These are phyloP conservation scores for Drosophila bocqueti DNA, from an alignment of 1,140 invertebrate genomes.

Conservation along the genomic window DNA sequence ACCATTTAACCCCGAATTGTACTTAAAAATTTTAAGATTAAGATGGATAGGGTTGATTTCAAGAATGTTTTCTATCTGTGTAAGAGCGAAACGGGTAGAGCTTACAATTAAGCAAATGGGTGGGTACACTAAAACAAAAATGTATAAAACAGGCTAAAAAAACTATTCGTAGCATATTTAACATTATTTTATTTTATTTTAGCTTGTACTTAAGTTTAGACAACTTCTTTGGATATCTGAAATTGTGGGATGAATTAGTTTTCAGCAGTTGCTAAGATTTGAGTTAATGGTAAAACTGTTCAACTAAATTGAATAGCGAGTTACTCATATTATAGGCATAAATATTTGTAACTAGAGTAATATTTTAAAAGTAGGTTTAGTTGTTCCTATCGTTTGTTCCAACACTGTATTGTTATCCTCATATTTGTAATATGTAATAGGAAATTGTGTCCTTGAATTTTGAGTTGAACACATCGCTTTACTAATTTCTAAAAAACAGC, in stretches of 20 bases:
- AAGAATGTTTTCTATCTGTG: too few species aligned
- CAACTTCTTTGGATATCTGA: background rate
- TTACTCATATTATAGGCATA: background rate
- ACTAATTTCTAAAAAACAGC: too few species aligned
- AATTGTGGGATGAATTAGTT: background rate
- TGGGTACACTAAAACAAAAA: conserved; percentile 25
- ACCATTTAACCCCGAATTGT: too few species aligned
- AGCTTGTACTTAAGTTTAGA: background rate
- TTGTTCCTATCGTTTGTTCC: background rate
- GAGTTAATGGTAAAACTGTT: background rate
- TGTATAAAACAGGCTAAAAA: background rate
- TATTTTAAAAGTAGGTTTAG: too few species aligned
- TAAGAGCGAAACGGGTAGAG: conserved; percentile 30
- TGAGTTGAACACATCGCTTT: too few species aligned
- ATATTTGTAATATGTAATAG: too few species aligned
- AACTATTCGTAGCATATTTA: background rate
- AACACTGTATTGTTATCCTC: background rate
- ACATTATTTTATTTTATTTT: background rate
- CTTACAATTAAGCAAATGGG: conserved; percentile 71
- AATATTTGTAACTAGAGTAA: background rate
- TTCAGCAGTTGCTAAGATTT: background rate
- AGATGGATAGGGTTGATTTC: too few species aligned
- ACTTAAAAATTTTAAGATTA: too few species aligned
- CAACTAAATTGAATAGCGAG: background rate
- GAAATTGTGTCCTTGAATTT: too few species aligned